Base-by-base conservation (phyloP, 2,888 invertebrate species). In the Mesorhabditis spiculigera region DNA sequence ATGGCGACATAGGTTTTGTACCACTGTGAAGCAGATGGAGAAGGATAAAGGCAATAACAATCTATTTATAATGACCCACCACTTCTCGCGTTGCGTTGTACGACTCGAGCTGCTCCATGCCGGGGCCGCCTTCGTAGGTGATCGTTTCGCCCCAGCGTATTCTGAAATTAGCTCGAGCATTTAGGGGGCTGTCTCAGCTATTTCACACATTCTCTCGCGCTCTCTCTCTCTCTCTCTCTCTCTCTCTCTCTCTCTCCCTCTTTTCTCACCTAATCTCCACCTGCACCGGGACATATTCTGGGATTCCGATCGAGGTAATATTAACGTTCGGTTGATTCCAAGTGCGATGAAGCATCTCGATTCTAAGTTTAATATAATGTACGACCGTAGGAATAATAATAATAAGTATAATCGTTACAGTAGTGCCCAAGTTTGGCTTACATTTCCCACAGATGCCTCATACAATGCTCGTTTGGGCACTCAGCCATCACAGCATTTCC, bases 401-500 rank as follows among this genome's bases (percentile, higher is more conserved):
- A n/a, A 10, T 50, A 50, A 50, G 58, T 50, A 50, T 50, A n/a
- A 13, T 13, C n/a, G 8, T 1, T n/a, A 50, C n/a, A 13, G n/a
- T 50, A 50, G 58, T 50, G 8, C n/a, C 58, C 8, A 50, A n/a
- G n/a, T 13, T 13, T 50, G 58, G 8, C 58, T 50, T 50, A 50
- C 58, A 50, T 50, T 50, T 50, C 58, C 58, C 58, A 50, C n/a
- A 50, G n/a, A 50, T 50, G 58, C n/a, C 58, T 50, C 58, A 50
- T 50, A 3, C 58, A 50, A 50, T 50, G 58, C n/a, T 50, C 58
- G n/a, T 50, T 50, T 3, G 58, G 58, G n/a, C 58, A 50, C 3
- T 50, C 58, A 3, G 58, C 58, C 58, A 50, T 50, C 58, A 50
- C 58, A 2, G 58, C 58, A 10, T n/a, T 50, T 50, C 58, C 58